Evolutionary conservation across 2,797 vertebrate species (phyloP), one percentile per base, ranked within the genome.

Genomic region (Dryobates pubescens): DNA sequence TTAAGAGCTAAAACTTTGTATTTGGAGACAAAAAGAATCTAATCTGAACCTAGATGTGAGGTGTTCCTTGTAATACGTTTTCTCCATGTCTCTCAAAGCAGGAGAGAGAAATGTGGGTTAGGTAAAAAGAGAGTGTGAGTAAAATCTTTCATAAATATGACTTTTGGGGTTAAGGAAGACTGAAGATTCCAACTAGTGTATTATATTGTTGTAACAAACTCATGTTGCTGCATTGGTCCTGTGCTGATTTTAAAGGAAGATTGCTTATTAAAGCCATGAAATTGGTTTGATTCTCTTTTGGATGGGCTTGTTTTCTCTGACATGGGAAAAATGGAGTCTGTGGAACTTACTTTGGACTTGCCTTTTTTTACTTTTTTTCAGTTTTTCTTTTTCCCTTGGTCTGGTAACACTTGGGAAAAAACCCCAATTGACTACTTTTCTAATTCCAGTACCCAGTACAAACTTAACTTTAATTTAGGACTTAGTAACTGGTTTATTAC

Each of bases 141-240:
- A 82, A 94, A 94, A 85, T 78, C 29, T 90, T 93, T 95, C 75
- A 92, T 91, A 96, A 96, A 92, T 1, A 1, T 63, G 82, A 83
- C 64, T 74, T 88, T 75, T 92, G 81, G 62, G 95, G 88, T 95
- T 69, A 91, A 89, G 80, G 12, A 91, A 94, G 78, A 77, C 61
- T 69, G 68, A 2, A 11, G 45, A 88, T 88, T 95, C 85, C 82
- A 85, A 51, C 82, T 89, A 58, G 90, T 72, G 61, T 89, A 70
- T 81, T 76, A 34, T 10, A 63, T 11, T 63, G 12, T 78, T 29
- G 86, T 72, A 61, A 30, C 57, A 56, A 75, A 79, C 51, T 96
- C 74, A 38, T 92, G 82, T 62, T 0, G 5, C 80, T 82, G 27
- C n/a, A 36, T 79, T 79, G 36, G 76, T 92, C 81, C 18, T 57